These are phyloP conservation scores for Sipha maydis DNA, from an alignment of 2,888 invertebrate genomes.

Conservation along the genomic window DNA sequence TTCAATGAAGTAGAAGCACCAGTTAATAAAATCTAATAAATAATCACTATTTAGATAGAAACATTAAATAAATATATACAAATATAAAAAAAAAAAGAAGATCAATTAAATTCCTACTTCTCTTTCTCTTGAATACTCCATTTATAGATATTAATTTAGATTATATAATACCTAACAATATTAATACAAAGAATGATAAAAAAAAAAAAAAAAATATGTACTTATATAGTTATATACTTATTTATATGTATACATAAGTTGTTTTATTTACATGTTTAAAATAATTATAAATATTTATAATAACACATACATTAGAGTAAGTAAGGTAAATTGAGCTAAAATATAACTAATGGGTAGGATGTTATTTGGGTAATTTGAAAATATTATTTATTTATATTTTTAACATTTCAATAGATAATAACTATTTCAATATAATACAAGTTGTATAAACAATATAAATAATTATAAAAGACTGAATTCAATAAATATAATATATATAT, in stretches of 20 bases:
- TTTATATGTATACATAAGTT: neutral
- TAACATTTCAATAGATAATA: slow-evolving; percentile 37
- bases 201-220: neutral
- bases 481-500: slow-evolving; percentile 5
- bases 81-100: neutral
- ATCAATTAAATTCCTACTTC: neutral
- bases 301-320: neutral
- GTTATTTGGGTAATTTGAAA: slow-evolving; percentile 13
- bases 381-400: slow-evolving; percentile 9
- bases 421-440: slow-evolving; percentile 30
- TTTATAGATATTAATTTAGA: neutral
- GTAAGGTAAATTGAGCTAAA: slow-evolving; percentile 42
- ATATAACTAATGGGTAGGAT: slow-evolving; percentile 7
- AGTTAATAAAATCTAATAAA: neutral
- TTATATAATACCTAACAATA: neutral
- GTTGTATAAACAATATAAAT: slow-evolving; percentile 6
- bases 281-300: slow-evolving; percentile 4
- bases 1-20: neutral
- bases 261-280: slow-evolving; percentile 18
- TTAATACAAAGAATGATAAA: neutral
- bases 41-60: neutral
- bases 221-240: neutral
- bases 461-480: slow-evolving; percentile 29
- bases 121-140: neutral
- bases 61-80: neutral